A percentile compares a stretch with the other conserved stretches of the same genome.
These are phyloP conservation scores for Cybosia mesomella DNA, from an alignment of 2,888 invertebrate species.

Conservation along the genomic window DNA sequence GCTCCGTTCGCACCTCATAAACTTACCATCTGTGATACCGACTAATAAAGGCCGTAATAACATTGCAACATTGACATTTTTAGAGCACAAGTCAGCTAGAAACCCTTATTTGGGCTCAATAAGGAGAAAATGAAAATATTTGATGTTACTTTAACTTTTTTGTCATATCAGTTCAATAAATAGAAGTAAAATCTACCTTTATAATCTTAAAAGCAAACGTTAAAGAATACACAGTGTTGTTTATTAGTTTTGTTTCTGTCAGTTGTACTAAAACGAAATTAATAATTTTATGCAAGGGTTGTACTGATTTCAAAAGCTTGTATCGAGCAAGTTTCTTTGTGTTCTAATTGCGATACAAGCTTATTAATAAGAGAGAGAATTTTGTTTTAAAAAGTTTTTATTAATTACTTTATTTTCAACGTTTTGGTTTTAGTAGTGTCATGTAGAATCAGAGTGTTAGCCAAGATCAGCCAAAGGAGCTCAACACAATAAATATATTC, in stretches of 20 bases:
- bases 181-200: background rate
- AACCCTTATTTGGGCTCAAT: conserved; percentile 1
- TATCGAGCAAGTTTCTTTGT: too few species aligned
- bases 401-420: too few species aligned
- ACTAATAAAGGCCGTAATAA: conserved; percentile 23
- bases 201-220: background rate
- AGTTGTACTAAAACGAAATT: too few species aligned
- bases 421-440: too few species aligned
- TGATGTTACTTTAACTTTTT: background rate
- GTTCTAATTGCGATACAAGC: too few species aligned
- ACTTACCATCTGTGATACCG: conserved; percentile 16
- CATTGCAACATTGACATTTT: conserved; percentile 10
- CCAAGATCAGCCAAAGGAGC: too few species aligned
- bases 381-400: too few species aligned
- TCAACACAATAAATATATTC: too few species aligned
- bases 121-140: background rate
- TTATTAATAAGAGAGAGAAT: too few species aligned
- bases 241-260: background rate
- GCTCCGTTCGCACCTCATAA: conserved; percentile 13
- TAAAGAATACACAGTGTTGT: background rate
- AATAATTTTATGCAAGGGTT: too few species aligned
- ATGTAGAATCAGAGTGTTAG: too few species aligned
- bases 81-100: conserved; percentile 12
- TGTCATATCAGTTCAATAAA: background rate
- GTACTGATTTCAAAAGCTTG: too few species aligned